Evolutionary conservation across 2,113 vertebrate species (phyloP), one percentile per base, ranked within the genome.

Genomic region (Dinomys branickii): DNA sequence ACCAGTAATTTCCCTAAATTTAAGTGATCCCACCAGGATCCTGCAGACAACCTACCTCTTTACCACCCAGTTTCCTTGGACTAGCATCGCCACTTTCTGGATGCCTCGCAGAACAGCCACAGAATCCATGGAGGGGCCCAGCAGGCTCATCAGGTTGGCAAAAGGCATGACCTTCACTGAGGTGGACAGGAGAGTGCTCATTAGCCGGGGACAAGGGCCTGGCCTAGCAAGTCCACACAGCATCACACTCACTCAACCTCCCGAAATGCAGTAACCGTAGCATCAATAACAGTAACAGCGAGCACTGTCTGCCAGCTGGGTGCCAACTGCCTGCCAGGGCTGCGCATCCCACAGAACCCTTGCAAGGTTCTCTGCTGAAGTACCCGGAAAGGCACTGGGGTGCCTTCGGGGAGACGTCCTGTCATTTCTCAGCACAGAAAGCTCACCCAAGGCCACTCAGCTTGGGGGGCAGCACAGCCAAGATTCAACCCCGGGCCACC

Each of bases 21-120:
- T 10, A 28, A 63, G 38, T 0, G 19, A 19, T 81, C 56, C 77
- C 69, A 52, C 1, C 33, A 16, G 26, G 30, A 80, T 26, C 56
- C 30, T 0, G 3, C 35, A 35, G 50, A 8, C 73, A 69, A 75
- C 98, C 90, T 98, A 99, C 99, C 99, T 99, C 98, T 99, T 99
- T 12, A 99, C 99, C 12, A 99, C 99, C 99, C 99, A 99, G 98
- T 99, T 99, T 44, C 99, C 99, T 98, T 99, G 99, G 89, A 99
- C 99, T 92, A 99, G 98, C 98, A 99, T 99, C 30, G 99, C 99
- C 99, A 99, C 99, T 99, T 99, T 99, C 98, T 99, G 99, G 98
- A 99, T 99, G 96, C 99, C 99, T 88, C 99, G 99, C 96, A 99
- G 98, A 95, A 99, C 99, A 24, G 99, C 97, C 0, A 99, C 99